A percentile compares a stretch with the other conserved stretches of the same genome.
Evolutionary conservation across 2,113 vertebrate species (phyloP).

Genomic region (Thamnophis sirtalis): DNA sequence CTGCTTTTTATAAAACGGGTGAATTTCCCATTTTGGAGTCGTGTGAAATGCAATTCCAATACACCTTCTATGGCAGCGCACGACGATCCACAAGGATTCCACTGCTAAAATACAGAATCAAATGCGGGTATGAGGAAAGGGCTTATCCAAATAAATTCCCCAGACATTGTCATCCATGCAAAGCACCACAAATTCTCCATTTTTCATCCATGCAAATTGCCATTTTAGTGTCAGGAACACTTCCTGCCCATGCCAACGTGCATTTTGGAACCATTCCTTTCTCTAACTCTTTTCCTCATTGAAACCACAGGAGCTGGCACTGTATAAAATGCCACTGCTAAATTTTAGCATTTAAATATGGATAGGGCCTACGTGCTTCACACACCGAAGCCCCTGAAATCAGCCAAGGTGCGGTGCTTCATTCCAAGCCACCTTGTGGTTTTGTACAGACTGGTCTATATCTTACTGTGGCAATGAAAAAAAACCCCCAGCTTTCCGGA

Average conservation of each 20-base stretch:
- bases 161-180: neutral
- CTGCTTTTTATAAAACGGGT: fast-evolving
- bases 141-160: no score
- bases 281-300: neutral
- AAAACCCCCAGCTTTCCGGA: neutral
- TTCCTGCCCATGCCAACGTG: neutral
- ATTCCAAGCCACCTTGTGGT: neutral
- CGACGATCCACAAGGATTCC: no score
- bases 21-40: fast-evolving
- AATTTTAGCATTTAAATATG: neutral
- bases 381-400: neutral
- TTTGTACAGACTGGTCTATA: neutral
- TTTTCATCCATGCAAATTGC: neutral
- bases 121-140: neutral
- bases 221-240: neutral
- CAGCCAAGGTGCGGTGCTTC: neutral
- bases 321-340: neutral
- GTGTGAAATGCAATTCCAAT: fast-evolving
- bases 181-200: neutral
- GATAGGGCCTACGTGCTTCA: no score
- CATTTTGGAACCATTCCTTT: neutral
- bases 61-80: fast-evolving
- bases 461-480: neutral
- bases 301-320: neutral
- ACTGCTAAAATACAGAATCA: no score